Base-by-base conservation (phyloP, 2,113 vertebrate species). In the Podarcis raffonei region DNA sequence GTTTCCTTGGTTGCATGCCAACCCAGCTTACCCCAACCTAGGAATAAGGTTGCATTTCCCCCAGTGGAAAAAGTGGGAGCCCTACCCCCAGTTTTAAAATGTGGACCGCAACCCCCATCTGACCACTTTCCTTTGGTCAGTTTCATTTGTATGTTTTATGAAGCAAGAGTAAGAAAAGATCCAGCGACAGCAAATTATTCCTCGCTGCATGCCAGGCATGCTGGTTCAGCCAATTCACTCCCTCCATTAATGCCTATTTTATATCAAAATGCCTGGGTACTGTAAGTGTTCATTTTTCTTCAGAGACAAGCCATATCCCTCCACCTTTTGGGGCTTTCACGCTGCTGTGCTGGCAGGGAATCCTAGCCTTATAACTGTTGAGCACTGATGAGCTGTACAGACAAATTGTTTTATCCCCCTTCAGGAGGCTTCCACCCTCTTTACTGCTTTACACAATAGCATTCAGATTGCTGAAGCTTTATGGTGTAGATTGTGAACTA, bases 221-320 rank as follows among this genome's bases (percentile, higher is more conserved):
- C 66, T 89, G 18, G 42, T 86, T 35, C 22, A n/a, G 48, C 81
- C 89, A 42, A 57, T 89, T 42, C 8, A 0, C 15, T 12, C 76
- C 86, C 62, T 74, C 76, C 3, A 0, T 13, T 37, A 83, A 25
- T 90, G 85, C 57, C 68, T 85, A 76, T 84, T 84, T 72, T 85
- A 89, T 89, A 92, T 80, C 69, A 42, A 89, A 91, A 87, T 90
- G 62, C 89, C 39, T 82, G 3, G 81, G 6, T 87, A 81, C 25
- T 69, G 23, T 71, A 13, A 81, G 22, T 85, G 22, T 89, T 89
- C 39, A 57, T 94, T 92, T 89, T 59, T 90, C 62, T 89, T 82
- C 39, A 25, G 83, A 87, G 74, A 71, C 0, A 0, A 13, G 30
- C 32, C 1, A 32, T 92, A 15, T 79, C 65, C 39, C 84, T 20